phyloP scores from a whole-genome alignment of 2,797 vertebrate species.

The Tokudaia tokunoshimensis region DNA sequence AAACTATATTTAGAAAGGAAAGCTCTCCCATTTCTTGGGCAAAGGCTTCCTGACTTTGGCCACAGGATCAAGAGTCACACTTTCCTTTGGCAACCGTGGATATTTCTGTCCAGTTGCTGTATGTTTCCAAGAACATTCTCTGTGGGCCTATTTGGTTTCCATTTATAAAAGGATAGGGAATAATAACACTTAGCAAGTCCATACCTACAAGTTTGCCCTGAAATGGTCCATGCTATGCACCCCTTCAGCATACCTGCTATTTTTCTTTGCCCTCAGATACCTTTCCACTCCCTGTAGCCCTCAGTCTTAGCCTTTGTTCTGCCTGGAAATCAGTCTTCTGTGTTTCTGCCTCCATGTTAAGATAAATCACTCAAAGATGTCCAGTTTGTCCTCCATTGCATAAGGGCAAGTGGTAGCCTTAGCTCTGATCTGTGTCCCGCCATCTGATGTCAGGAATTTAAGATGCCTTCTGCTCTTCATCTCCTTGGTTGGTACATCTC shows the following conservation, averaged over 20 bases:
- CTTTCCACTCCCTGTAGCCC: neutral
- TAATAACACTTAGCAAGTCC: slow-evolving; percentile 68
- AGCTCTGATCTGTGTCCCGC: neutral
- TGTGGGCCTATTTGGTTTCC: slow-evolving; percentile 63
- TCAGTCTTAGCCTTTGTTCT: neutral
- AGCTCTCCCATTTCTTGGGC: slow-evolving; percentile 68
- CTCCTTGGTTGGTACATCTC: neutral
- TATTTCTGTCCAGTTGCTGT: slow-evolving; percentile 58
- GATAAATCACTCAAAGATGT: neutral
- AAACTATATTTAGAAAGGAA: slow-evolving; percentile 60
- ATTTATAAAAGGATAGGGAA: slow-evolving; percentile 70
- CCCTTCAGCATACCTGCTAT: neutral
- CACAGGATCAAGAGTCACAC: slow-evolving; percentile 69
- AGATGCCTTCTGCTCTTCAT: neutral
- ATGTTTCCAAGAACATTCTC: slow-evolving; percentile 77
- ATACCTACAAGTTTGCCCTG: slow-evolving; percentile 56
- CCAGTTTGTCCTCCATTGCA: neutral
- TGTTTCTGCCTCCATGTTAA: neutral
- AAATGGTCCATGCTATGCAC: slow-evolving; percentile 24
- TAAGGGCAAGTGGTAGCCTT: neutral
- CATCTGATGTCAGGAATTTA: neutral
- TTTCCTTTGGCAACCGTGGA: slow-evolving; percentile 72
- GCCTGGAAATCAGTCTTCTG: neutral
- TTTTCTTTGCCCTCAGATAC: slow-evolving; percentile 66
- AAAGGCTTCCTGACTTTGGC: slow-evolving; percentile 75